Conservation (phyloP, 2,113 vertebrate species). For the Cephalopholis sonnerati region DNA sequence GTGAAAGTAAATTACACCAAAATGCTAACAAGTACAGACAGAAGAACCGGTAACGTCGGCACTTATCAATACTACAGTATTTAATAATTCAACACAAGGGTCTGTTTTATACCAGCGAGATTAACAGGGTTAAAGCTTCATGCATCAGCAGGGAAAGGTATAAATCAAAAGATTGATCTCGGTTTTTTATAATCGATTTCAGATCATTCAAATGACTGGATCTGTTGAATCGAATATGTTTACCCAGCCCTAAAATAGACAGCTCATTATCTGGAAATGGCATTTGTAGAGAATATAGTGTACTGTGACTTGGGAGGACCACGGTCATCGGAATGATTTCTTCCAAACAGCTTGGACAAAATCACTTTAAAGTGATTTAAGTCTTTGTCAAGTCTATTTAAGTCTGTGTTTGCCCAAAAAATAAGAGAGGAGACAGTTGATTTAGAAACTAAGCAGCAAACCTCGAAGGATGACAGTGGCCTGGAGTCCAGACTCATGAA, state of each 20-base stretch:
- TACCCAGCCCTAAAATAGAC: neutral
- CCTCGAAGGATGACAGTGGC: neutral
- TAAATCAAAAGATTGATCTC: no score
- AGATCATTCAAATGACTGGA: no score
- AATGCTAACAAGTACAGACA: no score
- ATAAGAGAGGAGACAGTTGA: neutral
- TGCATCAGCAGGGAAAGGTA: no score
- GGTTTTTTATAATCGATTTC: no score
- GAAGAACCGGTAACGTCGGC: no score
- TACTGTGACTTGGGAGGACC: neutral
- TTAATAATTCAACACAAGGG: no score
- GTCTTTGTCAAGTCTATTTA: neutral
- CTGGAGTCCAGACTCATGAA: conserved; percentile 1
- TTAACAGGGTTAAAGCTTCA: no score
- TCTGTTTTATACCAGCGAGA: no score
- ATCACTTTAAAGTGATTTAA: neutral
- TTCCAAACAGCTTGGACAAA: neutral
- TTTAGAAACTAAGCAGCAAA: neutral
- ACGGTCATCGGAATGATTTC: neutral
- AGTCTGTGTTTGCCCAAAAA: neutral
- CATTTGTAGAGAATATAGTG: neutral
- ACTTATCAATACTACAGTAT: no score
- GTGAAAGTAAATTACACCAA: no score
- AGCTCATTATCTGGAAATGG: neutral
- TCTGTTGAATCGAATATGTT: no score